Evolutionary conservation across 2,888 invertebrate genomes (phyloP), one percentile per base, ranked within the genome.

Genomic region (Malthinus flaveolus): DNA sequence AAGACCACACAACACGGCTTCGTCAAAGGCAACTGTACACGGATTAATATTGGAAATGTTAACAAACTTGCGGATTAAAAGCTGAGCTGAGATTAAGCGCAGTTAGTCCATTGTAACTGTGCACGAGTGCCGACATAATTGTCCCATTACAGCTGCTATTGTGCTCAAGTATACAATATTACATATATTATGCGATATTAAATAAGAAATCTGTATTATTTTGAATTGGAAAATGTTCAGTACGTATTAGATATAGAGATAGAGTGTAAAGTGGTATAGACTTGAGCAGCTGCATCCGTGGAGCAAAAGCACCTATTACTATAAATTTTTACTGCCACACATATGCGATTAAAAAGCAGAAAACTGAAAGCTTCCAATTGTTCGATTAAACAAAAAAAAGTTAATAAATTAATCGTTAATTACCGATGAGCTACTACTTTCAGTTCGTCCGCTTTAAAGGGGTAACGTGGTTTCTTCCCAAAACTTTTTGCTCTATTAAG

Each of bases 51-150:
- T 75, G 74, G 71, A 70, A 68, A 70, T 73, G 74, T 75, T 76
- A 75, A 75, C 70, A 73, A 76, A 76, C 75, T 74, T 77, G 77
- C 77, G 68, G 75, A 76, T 78, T 78, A 78, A 78, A 79, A 79
- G 79, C 79, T 79, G 79, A 79, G 78, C 79, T 78, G 71, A 74
- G 74, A 79, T 78, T 79, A 78, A 75, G 78, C 78, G 74, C 77
- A 74, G 78, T 79, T 79, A 78, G 78, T 78, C 75, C 77, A 77
- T 76, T 77, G 77, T 78, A 75, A 57, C 71, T 77, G 75, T 78
- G 78, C 78, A 77, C 78, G 78, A 78, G 78, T 79, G 78, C 77
- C 74, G 77, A 75, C 74, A 75, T 75, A 75, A 73, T 75, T 73
- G 72, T 72, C 71, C 70, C 64, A 56, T 70, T 71, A 71, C 68